Evolutionary conservation across 2,888 invertebrate species (phyloP).

Genomic region (Lacanobia oleracea): DNA sequence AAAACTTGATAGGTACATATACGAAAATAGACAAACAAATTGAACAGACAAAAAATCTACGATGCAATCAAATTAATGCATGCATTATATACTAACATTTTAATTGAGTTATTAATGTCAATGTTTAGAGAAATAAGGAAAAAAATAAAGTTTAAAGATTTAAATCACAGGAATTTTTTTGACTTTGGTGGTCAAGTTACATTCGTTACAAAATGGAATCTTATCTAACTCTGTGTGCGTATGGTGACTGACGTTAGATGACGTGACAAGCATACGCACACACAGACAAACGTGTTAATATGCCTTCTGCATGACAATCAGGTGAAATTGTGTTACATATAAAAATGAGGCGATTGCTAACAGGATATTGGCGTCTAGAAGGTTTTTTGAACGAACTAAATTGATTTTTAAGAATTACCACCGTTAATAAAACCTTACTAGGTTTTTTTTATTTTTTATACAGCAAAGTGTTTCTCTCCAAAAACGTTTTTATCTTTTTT

Average conservation of each 20-base stretch:
- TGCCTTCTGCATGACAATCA: conserved; percentile 79
- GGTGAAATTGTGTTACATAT: conserved; percentile 81
- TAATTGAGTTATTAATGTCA: background rate
- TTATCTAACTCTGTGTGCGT: conserved; percentile 71
- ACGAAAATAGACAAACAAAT: background rate
- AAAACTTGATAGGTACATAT: background rate
- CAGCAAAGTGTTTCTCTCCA: no score
- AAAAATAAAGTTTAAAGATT: background rate
- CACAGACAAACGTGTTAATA: conserved; percentile 60
- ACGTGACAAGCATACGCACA: conserved; percentile 72
- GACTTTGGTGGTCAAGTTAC: conserved; percentile 8
- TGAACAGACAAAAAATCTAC: background rate
- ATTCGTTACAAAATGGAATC: conserved; percentile 65
- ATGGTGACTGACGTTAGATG: conserved; percentile 60
- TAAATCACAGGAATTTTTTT: background rate
- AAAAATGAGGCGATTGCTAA: conserved; percentile 74
- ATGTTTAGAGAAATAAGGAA: background rate
- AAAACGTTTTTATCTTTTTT: no score
- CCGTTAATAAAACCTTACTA: no score
- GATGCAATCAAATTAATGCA: background rate
- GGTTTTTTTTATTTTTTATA: no score
- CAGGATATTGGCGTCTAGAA: conserved; percentile 79
- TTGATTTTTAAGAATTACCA: no score
- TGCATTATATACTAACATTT: background rate
- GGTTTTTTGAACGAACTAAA: conserved; percentile 31